Evolutionary conservation across 2,888 invertebrate species (phyloP).

Genomic region (Dione vanillae): DNA sequence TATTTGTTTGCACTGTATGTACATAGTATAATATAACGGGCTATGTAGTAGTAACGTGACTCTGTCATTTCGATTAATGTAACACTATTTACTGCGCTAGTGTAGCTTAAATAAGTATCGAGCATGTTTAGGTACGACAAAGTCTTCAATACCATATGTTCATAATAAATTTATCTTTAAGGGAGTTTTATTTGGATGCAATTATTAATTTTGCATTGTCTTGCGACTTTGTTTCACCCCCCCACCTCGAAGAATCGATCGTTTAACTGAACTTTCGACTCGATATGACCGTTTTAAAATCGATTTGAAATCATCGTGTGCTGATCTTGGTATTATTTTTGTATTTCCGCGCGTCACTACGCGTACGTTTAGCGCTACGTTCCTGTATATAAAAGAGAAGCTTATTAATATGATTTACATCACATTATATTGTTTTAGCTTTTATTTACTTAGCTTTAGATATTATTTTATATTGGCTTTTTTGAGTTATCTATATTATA

Average conservation of each 20-base stretch:
- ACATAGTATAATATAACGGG: conserved; percentile 71
- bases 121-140: conserved; percentile 37
- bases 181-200: conserved; percentile 21
- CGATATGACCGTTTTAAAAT: conserved; percentile 52
- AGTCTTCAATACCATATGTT: not conserved
- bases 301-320: conserved; percentile 42
- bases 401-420: conserved; percentile 64
- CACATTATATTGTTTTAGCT: conserved; percentile 58
- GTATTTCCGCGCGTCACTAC: conserved; percentile 36
- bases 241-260: conserved; percentile 52
- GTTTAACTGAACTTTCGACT: not conserved
- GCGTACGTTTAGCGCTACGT: conserved; percentile 57
- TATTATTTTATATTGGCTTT: conserved; percentile 65
- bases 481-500: conserved; percentile 53
- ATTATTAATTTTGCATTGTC: not conserved
- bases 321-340: conserved; percentile 44
- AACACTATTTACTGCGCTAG: conserved; percentile 63
- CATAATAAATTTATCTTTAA: conserved; percentile 20
- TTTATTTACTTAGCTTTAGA: conserved; percentile 61
- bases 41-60: conserved; percentile 70
- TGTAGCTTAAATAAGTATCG: conserved; percentile 56
- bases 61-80: conserved; percentile 57
- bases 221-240: conserved; percentile 50
- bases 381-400: conserved; percentile 59
- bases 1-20: conserved; percentile 81